Evolutionary conservation across 2,113 vertebrate genomes (phyloP), one percentile per base, ranked within the genome.

Genomic region (Sander lucioperca): DNA sequence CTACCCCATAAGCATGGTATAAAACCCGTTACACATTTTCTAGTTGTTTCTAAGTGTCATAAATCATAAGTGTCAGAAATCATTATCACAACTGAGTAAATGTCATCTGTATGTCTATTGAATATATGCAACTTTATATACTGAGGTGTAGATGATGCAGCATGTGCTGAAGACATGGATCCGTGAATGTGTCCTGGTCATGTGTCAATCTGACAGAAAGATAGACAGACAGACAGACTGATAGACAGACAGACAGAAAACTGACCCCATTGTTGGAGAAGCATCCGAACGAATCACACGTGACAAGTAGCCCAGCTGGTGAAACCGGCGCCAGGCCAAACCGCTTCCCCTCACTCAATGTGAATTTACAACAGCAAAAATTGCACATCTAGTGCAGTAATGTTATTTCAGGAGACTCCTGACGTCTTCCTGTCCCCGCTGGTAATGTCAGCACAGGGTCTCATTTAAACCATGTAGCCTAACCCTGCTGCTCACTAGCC

Each of bases 271-370:
- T n/a, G n/a, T n/a, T n/a, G n/a, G n/a, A n/a, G n/a, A n/a, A n/a
- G n/a, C n/a, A n/a, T n/a, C n/a, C n/a, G n/a, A n/a, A n/a, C n/a
- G n/a, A n/a, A n/a, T n/a, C n/a, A n/a, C n/a, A n/a, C n/a, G n/a
- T n/a, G n/a, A n/a, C n/a, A 45, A 67, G 56, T 23, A 43, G 39
- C 53, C 11, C 51, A 45, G 45, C 77, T 9, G 69, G 54, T 82
- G 69, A 83, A 71, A 30, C 47, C 75, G 75, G 79, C 85, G 2
- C 30, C 82, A 58, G 79, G n/a, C 74, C 79, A 82, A 47, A 63
- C 39, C 63, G 45, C 74, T 74, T 75, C 59, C 68, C 23, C 51
- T 84, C 59, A 39, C 18, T 61, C 65, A 58, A 57, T 73, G 50
- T 83, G 51, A 77, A 65, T 12, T 65, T 58, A 45, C 64, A 79